Evolutionary conservation across 2,797 vertebrate species (phyloP).

Genomic region (Natrix natrix): DNA sequence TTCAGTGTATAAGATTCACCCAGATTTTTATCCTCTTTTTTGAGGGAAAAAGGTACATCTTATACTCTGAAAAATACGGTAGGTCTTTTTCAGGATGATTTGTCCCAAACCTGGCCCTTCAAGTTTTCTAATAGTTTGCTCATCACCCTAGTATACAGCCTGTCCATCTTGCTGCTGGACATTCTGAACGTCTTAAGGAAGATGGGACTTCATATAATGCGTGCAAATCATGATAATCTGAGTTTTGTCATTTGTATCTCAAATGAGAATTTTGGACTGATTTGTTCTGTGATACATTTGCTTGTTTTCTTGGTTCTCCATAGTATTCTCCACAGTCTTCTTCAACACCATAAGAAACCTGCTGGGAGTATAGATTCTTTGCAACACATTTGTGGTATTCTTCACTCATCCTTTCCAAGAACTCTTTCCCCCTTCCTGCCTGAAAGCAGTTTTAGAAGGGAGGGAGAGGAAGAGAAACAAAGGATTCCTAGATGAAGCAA

Average conservation of each 20-base stretch:
- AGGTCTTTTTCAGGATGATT: neutral
- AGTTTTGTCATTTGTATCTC: neutral
- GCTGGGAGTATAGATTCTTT: neutral
- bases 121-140: neutral
- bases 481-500: neutral
- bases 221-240: neutral
- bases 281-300: neutral
- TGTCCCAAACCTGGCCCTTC: neutral
- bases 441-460: neutral
- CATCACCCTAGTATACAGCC: neutral
- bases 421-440: neutral
- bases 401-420: neutral
- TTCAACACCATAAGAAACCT: neutral
- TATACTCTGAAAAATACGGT: too few relatives aligned
- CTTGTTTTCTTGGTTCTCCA: neutral
- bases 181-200: neutral
- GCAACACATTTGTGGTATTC: neutral
- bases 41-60: too few relatives aligned
- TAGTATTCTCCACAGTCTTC: neutral
- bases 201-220: neutral
- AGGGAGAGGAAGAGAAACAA: neutral
- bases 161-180: neutral
- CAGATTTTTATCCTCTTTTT: too few relatives aligned
- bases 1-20: too few relatives aligned
- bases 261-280: neutral